Base-by-base conservation (phyloP, 2,888 invertebrate species). In the Volucella zonaria region DNA sequence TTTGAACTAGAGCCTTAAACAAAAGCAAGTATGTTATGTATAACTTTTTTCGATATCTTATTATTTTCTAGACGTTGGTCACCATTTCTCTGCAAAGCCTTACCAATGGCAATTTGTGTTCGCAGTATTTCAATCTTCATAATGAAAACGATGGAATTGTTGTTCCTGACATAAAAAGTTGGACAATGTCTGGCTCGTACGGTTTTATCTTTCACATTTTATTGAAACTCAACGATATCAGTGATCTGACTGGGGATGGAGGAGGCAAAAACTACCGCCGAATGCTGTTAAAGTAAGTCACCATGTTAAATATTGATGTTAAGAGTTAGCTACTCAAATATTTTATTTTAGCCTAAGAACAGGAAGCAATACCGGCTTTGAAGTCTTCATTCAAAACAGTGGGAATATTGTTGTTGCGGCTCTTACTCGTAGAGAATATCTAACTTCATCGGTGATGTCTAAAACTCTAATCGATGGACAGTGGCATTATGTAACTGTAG, bases 191-290 rank as follows among this genome's bases (percentile, higher is more conserved):
- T 12, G 92, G 92, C 0, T 90, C 92, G 1, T 93, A 92, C 88
- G 94, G 94, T n/a, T 94, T 94, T 88, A 92, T 93, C 40, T 94
- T 94, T 87, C 94, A 94, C 88, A 92, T 93, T 42, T 93, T 94
- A 91, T 87, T 94, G 9, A 92, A 93, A 61, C 89, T 94, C 15
- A 93, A 93, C 87, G 89, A 89, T 42, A 87, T 88, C 40, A 73
- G 79, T 14, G 58, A 88, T 78, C 31, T 56, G 9, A 8, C 51
- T 15, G 86, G 87, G n/a, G 81, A 86, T 6, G 87, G 74, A 15
- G 64, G 74, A 31, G 86, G 87, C 11, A 87, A 88, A 73, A 89
- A 89, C 67, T 89, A 88, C 76, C 90, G 94, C 1, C 89, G 94
- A 66, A 93, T 93, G 89, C 88, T 94, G 40, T 87, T 90, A 0